phyloP scores from a whole-genome alignment of 2,797 vertebrate genomes.

The Pygocentrus nattereri region DNA sequence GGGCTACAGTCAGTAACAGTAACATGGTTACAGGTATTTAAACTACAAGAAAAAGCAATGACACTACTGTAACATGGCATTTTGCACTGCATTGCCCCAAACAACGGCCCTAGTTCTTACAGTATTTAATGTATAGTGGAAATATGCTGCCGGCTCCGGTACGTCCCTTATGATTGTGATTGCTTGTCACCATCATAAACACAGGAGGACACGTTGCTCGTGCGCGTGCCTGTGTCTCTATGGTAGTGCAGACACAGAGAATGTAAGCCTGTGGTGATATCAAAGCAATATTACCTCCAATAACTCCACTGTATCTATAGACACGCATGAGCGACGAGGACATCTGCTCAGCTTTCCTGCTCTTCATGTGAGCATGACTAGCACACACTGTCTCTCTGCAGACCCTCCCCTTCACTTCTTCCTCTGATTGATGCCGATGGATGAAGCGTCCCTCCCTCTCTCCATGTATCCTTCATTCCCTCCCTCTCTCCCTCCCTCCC shows the following conservation, averaged over 20 bases:
- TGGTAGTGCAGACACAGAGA: slow-evolving; percentile 16
- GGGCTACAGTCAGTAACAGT: too few species aligned
- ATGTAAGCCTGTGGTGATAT: slow-evolving; percentile 5
- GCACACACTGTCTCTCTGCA: slow-evolving; percentile 52
- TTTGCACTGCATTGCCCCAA: too few species aligned
- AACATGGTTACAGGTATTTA: too few species aligned
- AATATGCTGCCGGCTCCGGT: slow-evolving; percentile 30
- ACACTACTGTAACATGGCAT: too few species aligned
- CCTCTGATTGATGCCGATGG: slow-evolving; percentile 65
- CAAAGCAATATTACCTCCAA: slow-evolving; percentile 44
- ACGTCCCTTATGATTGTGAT: slow-evolving; percentile 32
- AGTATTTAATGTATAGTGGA: slow-evolving; percentile 63
- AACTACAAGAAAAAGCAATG: too few species aligned
- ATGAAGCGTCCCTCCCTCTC: slow-evolving; percentile 57
- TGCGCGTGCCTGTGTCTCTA: neutral
- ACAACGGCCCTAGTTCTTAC: neutral
- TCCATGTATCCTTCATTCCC: too few species aligned
- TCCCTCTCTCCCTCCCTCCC: slow-evolving; percentile 17
- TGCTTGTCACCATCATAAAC: neutral
- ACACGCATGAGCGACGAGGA: neutral
- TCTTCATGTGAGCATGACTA: slow-evolving; percentile 55
- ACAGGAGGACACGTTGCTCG: neutral
- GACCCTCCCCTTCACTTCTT: slow-evolving; percentile 62
- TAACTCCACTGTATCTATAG: slow-evolving; percentile 27
- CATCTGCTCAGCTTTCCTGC: neutral